Conservation (phyloP, 1,140 invertebrate species). For the Drosophila asahinai region DNA sequence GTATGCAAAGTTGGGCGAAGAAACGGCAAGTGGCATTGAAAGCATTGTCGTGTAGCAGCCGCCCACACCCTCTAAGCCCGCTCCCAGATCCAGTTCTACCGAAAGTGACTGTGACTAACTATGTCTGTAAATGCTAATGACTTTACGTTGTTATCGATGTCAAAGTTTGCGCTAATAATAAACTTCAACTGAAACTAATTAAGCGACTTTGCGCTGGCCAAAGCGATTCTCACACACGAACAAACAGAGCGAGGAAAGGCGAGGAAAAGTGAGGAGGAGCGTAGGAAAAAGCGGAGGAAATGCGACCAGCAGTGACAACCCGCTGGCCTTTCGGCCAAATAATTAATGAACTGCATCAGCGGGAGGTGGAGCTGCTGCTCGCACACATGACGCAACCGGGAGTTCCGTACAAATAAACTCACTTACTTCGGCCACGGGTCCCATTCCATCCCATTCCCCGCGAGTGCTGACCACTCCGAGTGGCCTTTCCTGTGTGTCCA, state of each 20-base stretch:
- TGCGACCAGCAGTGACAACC: slow-evolving; percentile 43
- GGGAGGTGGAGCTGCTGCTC: slow-evolving; percentile 19
- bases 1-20: slow-evolving; percentile 50
- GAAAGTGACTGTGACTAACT: slow-evolving; percentile 37
- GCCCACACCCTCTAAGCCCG: neutral
- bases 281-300: slow-evolving; percentile 20
- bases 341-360: slow-evolving; percentile 79
- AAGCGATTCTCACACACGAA: slow-evolving; percentile 40
- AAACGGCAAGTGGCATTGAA: slow-evolving; percentile 51
- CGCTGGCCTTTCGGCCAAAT: slow-evolving; percentile 60
- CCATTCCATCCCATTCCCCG: neutral
- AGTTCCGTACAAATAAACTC: slow-evolving; percentile 46
- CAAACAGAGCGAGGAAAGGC: slow-evolving; percentile 5
- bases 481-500: slow-evolving; percentile 13
- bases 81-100: neutral
- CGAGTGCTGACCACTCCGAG: slow-evolving; percentile 54
- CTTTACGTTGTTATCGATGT: slow-evolving; percentile 82
- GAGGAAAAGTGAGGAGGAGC: slow-evolving; percentile 4
- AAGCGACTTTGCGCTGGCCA: slow-evolving; percentile 67
- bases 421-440: slow-evolving; percentile 6
- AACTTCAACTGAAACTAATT: slow-evolving; percentile 79
- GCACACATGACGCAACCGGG: slow-evolving; percentile 69
- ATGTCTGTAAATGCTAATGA: slow-evolving; percentile 70
- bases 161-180: slow-evolving; percentile 80
- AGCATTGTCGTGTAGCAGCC: slow-evolving; percentile 69